Evolutionary conservation across 2,888 invertebrate species (phyloP), one percentile per base, ranked within the genome.

Genomic region (Megastigmus dorsalis): DNA sequence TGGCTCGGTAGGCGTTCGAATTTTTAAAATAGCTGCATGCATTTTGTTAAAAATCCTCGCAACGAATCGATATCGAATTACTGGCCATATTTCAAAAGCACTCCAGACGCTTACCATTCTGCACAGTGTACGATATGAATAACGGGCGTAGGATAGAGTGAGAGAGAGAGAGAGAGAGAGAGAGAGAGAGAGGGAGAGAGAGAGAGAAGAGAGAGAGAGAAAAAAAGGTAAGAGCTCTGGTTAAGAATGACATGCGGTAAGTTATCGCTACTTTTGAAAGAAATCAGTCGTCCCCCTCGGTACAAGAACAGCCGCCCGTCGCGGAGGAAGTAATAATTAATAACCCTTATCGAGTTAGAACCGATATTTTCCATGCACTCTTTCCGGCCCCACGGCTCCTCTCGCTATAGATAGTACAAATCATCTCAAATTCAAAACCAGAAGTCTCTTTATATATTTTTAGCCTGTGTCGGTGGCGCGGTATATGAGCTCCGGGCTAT

Each of bases 391-490:
- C 23, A 26, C 48, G 23, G 60, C 55, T 20, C n/a, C 28, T 28
- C 18, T 36, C 20, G 54, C 67, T 72, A 76, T 73, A 76, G 63
- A 76, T 73, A 72, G 69, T 66, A 72, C 76, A 76, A 73, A 76
- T 76, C 76, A 76, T 72, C 68, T 65, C 72, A 41, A 59, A 76
- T 76, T 72, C 72, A 72, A 72, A 76, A 73, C 73, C 73, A 73
- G 76, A 69, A 76, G 68, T 72, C 69, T 62, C 65, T 7, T 54
- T 59, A 30, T 76, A n/a, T n/a, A 76, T 76, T 76, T 76, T 76
- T 73, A 76, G 74, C 41, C 59, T 23, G 43, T n/a, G 18, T 48
- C 23, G 15, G 41, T 15, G 20, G 38, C 13, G 41, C 2, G n/a
- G 6, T 28, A 28, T n/a, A n/a, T n/a, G n/a, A n/a, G n/a, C n/a